Evolutionary conservation across 2,888 invertebrate genomes (phyloP), one percentile per base, ranked within the genome.

Genomic region (Drosophila falleni): DNA sequence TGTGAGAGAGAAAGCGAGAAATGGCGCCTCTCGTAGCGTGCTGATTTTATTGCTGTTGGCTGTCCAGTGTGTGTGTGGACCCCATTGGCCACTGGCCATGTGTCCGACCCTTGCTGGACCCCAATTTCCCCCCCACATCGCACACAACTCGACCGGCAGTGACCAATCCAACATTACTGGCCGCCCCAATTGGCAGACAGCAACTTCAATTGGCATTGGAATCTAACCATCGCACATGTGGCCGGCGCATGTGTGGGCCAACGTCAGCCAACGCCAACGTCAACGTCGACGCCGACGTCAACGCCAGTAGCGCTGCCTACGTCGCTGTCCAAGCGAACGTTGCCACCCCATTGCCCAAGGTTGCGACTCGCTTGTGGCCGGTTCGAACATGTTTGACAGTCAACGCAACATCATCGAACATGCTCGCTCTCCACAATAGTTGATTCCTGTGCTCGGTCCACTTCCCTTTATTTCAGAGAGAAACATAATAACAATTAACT

Each of bases 111-210:
- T 31, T 31, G 47, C 56, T 31, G 70, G 64, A 63, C 58, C 59
- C 64, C 41, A 5, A 1, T 3, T n/a, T 6, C 8, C 46, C 5
- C 50, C 51, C 49, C 41, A 16, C n/a, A 11, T 37, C 26, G 31
- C 33, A 41, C 50, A 37, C 3, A 56, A 49, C 55, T 67, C 70
- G 78, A 50, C 80, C 80, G 68, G 56, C 77, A 69, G 58, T 87
- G 87, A 81, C 84, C 84, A 85, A 87, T 84, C 85, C 79, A 70
- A 62, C 61, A 41, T 69, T 67, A 66, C 82, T 80, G 82, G 72
- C 82, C 78, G 54, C 64, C 87, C 83, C 80, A 87, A 78, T 81
- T 72, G 75, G 70, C 73, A 62, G 80, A 66, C 81, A 81, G 74
- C 67, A 83, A 83, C 84, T 79, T 86, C 84, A 83, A 86, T 83